Base-by-base conservation (phyloP, 2,113 vertebrate species). In the Pachyramphus minor region DNA sequence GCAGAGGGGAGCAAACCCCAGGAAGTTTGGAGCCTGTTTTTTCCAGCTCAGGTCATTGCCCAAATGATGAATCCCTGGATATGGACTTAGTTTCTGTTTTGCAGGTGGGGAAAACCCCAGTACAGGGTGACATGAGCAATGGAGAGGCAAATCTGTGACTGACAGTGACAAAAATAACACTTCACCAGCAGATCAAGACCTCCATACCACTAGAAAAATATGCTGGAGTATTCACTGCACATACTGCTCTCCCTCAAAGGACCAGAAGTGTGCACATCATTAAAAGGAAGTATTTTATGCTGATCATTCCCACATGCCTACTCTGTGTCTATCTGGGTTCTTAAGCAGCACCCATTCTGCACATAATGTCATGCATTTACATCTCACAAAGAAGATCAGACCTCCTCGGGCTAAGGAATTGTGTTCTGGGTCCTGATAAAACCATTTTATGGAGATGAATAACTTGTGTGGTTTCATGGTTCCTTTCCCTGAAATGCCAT, bases 401-500 rank as follows among this genome's bases (percentile, higher is more conserved):
- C 88, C 75, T 93, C 86, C 80, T 93, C 59, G 31, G 16, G 45
- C 90, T 76, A 28, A 74, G 71, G 74, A 86, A 73, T 71, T 86
- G 87, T 86, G 56, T 94, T 95, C 94, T 93, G 83, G 82, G 71
- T 59, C 87, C 93, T 42, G 93, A 90, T 94, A 97, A 97, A 97
- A 93, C 93, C 52, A 19, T 81, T 84, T 76, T 62, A 92, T 64
- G 84, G 69, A 73, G 95, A 95, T 73, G 71, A 97, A 86, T 92
- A 76, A 89, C 80, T 89, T 33, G 5, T 66, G 81, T 24, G 88
- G 93, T 89, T 97, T 97, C 50, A 76, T 50, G 93, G 94, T 94
- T 91, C 96, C 66, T 92, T 96, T 96, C 95, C 75, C 90, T 87
- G 85, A 96, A 95, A 97, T 62, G 37, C 86, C 85, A 62, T 97